Evolutionary conservation across 2,888 invertebrate genomes (phyloP).

Genomic region (Automeris io): DNA sequence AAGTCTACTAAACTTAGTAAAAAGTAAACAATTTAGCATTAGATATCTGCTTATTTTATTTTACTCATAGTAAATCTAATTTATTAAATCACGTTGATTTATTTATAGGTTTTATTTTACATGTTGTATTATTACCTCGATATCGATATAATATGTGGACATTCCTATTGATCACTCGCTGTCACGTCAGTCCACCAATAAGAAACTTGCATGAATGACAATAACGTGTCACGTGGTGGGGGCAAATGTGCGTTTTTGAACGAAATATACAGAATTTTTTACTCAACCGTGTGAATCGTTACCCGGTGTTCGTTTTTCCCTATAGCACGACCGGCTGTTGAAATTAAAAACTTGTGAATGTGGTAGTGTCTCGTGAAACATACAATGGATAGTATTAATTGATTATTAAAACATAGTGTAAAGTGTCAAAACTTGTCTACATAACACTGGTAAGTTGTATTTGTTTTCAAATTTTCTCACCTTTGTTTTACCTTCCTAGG

Average conservation of each 20-base stretch:
- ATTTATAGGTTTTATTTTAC: no score
- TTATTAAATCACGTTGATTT: no score
- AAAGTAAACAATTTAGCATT: no score
- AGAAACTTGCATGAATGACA: constrained; percentile 13
- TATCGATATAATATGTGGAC: background rate
- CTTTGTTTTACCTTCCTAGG: constrained; percentile 29
- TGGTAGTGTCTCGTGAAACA: constrained; percentile 51
- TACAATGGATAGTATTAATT: constrained; percentile 56
- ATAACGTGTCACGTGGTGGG: constrained; percentile 38
- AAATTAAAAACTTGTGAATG: constrained; percentile 39
- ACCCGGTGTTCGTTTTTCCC: constrained; percentile 32
- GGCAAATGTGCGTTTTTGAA: constrained; percentile 26
- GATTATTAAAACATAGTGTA: constrained; percentile 31
- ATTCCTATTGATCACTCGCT: constrained; percentile 2
- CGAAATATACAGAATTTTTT: constrained; percentile 24
- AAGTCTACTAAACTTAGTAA: no score
- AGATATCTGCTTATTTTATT: no score
- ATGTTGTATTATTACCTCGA: constrained; percentile 11
- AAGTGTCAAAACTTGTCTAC: constrained; percentile 31
- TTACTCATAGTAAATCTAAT: no score
- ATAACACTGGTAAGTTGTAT: constrained; percentile 39
- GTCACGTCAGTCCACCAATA: constrained; percentile 20
- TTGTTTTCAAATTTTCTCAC: constrained; percentile 20
- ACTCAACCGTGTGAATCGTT: constrained; percentile 15
- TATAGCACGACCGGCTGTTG: constrained; percentile 35